Conservation (phyloP, 2,888 invertebrate genomes). For the Ceramica pisi region DNA sequence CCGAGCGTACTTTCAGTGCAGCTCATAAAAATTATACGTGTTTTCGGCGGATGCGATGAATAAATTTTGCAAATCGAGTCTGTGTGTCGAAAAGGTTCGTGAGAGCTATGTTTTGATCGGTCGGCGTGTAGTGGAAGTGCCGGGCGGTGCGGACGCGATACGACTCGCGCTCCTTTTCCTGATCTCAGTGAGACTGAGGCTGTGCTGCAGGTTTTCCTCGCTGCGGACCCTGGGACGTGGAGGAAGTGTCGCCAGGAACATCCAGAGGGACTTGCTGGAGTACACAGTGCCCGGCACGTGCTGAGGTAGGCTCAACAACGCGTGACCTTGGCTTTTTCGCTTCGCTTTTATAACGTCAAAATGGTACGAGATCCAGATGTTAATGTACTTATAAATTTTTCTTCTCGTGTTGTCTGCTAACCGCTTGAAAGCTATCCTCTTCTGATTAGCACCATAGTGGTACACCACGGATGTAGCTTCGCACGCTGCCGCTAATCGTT, state of each 20-base stretch:
- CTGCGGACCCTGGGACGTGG: constrained; percentile 68
- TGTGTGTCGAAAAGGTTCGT: constrained; percentile 89
- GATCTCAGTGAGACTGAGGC: constrained; percentile 79
- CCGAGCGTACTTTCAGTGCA: constrained; percentile 81
- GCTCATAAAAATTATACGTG: constrained; percentile 86
- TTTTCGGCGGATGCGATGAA: constrained; percentile 90
- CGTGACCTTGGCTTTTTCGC: constrained; percentile 78
- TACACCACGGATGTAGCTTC: constrained; percentile 57
- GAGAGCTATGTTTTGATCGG: constrained; percentile 89
- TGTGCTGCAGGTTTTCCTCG: constrained; percentile 71
- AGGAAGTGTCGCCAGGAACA: constrained; percentile 64
- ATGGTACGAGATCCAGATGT: constrained; percentile 62
- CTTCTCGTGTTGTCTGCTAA: constrained; percentile 50
- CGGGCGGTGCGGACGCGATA: constrained; percentile 83
- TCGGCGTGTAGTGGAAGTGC: constrained; percentile 86
- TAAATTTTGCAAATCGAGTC: constrained; percentile 90
- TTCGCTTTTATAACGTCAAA: constrained; percentile 68
- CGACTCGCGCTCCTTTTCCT: constrained; percentile 76
- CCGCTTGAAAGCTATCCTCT: constrained; percentile 56
- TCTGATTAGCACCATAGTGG: constrained; percentile 55
- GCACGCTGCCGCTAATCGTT: constrained; percentile 55
- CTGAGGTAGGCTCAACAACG: constrained; percentile 81
- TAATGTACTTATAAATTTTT: constrained; percentile 53
- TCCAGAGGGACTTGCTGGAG: constrained; percentile 72
- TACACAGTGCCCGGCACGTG: constrained; percentile 78